Conservation (phyloP, 2,888 invertebrate genomes). For the Therioaphis trifolii region DNA sequence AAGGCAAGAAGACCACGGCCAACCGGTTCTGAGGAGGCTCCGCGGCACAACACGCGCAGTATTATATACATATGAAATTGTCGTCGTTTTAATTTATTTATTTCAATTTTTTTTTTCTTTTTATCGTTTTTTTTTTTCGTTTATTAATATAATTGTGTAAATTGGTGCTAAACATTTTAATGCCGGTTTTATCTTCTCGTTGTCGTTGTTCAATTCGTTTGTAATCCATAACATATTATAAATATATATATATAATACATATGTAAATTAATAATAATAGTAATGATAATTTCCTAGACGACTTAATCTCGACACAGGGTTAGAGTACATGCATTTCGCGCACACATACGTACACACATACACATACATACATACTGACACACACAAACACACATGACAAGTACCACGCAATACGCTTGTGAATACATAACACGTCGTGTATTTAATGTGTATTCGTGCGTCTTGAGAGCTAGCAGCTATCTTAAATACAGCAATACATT, state of each 20-base stretch:
- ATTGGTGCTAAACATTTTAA: slow-evolving; percentile 38
- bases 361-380: not conserved
- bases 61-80: not conserved
- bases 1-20: not conserved
- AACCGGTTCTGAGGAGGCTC: not conserved
- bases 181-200: slow-evolving; percentile 11
- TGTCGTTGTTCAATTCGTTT: not conserved
- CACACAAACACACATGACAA: too few species aligned
- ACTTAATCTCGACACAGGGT: slow-evolving; percentile 53
- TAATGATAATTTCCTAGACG: not conserved
- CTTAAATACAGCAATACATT: not conserved
- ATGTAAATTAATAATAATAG: too few species aligned
- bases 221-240: not conserved
- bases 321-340: slow-evolving; percentile 22
- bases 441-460: not conserved
- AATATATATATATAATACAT: too few species aligned
- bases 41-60: not conserved
- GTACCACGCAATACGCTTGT: too few species aligned
- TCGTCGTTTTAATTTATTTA: not conserved
- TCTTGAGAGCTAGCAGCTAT: not conserved
- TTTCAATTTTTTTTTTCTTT: slow-evolving; percentile 10
- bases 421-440: too few species aligned
- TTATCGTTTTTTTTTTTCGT: not conserved
- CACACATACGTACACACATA: not conserved
- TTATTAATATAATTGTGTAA: slow-evolving; percentile 1